Conservation (phyloP, 2,113 vertebrate genomes). For the Petrocephalus microphthalmus region DNA sequence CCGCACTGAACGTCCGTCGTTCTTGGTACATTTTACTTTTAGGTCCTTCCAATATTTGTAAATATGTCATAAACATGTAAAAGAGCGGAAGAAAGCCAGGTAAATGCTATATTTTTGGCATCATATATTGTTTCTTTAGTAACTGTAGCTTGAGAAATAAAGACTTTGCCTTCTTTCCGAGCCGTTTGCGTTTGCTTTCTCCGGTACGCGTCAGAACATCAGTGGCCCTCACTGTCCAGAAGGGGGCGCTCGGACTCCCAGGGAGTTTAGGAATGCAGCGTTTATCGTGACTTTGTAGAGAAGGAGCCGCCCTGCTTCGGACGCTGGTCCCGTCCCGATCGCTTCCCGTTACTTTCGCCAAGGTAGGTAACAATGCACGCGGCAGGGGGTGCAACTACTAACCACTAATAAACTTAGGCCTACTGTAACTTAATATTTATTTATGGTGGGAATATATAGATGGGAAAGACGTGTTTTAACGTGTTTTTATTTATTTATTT, state of each 20-base stretch:
- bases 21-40: not conserved
- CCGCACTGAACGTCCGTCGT: not conserved
- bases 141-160: conserved; percentile 27
- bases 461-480: not conserved
- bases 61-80: conserved; percentile 13
- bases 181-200: not conserved
- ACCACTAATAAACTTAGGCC: not conserved
- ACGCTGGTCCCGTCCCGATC: not conserved
- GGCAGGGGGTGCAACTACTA: not conserved
- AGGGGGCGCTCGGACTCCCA: not conserved
- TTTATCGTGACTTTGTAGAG: not conserved
- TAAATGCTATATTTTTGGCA: conserved; percentile 26
- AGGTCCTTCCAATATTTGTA: conserved; percentile 17
- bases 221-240: not conserved
- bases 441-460: not conserved
- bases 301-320: not conserved
- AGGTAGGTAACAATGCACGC: not conserved
- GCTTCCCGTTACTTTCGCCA: not conserved
- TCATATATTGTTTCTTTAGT: conserved; percentile 22
- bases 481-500: not conserved
- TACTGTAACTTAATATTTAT: not conserved
- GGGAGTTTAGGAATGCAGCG: not conserved
- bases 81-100: conserved; percentile 9
- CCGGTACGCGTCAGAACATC: not conserved
- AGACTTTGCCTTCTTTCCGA: conserved; percentile 17